Conservation (phyloP, 23 tunicate genomes). For the Halocynthia aurantium region DNA sequence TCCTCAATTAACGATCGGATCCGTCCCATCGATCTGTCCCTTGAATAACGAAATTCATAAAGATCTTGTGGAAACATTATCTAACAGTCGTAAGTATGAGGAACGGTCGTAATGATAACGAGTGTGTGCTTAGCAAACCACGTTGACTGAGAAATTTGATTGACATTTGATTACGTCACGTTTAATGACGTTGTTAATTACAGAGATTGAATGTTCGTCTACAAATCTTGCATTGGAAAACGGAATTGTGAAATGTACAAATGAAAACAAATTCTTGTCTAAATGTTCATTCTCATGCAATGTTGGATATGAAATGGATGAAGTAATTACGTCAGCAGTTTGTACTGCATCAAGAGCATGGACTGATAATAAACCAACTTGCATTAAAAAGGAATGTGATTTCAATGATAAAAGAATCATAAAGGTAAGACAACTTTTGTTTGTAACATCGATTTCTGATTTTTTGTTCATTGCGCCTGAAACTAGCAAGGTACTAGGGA, state of each 20-base stretch:
- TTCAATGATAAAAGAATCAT: conserved; percentile 19
- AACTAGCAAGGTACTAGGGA: too few species aligned
- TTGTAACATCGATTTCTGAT: too few species aligned
- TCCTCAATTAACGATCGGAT: too few species aligned
- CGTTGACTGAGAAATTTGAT: not conserved
- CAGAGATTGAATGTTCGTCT: conserved; percentile 51
- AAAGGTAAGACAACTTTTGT: conserved; percentile 44
- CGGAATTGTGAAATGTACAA: conserved; percentile 39
- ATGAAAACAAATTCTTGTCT: conserved; percentile 44
- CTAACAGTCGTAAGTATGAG: too few species aligned
- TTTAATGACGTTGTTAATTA: conserved; percentile 3
- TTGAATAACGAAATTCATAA: too few species aligned
- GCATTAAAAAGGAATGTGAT: conserved; percentile 56
- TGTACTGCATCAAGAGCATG: conserved; percentile 50
- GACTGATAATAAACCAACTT: conserved; percentile 58
- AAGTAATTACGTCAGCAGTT: conserved; percentile 7
- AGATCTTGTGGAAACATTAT: too few species aligned
- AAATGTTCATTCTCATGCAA: conserved; percentile 50
- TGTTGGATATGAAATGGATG: conserved; percentile 39
- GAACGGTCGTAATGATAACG: too few species aligned
- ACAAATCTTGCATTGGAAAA: conserved; percentile 11
- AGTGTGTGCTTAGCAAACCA: too few species aligned
- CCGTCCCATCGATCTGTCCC: too few species aligned
- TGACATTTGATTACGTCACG: too few species aligned
- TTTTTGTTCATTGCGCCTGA: too few species aligned